Evolutionary conservation across 2,888 invertebrate genomes (phyloP).

Genomic region (Pollenia amentaria): DNA sequence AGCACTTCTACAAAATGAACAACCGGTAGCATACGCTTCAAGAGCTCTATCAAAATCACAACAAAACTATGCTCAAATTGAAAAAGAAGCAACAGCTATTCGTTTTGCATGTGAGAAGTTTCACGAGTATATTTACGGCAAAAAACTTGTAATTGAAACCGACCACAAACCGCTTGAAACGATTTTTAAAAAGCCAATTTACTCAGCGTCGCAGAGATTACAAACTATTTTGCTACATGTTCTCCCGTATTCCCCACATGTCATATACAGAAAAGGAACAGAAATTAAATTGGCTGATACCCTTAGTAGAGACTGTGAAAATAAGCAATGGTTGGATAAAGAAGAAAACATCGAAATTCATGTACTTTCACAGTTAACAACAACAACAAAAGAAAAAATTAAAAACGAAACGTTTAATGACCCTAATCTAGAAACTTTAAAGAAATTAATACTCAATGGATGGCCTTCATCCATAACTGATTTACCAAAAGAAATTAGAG

Average conservation of each 20-base stretch:
- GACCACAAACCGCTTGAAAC: constrained; percentile 76
- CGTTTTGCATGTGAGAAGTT: constrained; percentile 76
- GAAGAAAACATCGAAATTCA: constrained; percentile 66
- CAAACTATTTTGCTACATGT: constrained; percentile 77
- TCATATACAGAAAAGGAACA: constrained; percentile 76
- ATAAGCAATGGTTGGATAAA: constrained; percentile 31
- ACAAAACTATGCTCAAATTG: constrained; percentile 63
- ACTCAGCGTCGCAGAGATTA: constrained; percentile 72
- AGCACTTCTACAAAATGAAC: constrained; percentile 79
- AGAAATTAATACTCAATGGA: constrained; percentile 60
- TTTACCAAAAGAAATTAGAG: constrained; percentile 41
- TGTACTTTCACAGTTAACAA: constrained; percentile 39
- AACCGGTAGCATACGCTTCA: constrained; percentile 81
- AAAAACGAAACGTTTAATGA: constrained; percentile 41
- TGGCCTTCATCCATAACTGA: constrained; percentile 63
- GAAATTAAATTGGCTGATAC: constrained; percentile 75
- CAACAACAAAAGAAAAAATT: constrained; percentile 48
- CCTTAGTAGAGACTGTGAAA: constrained; percentile 72
- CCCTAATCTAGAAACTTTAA: constrained; percentile 46
- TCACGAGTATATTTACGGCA: constrained; percentile 69
- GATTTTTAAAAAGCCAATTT: constrained; percentile 73
- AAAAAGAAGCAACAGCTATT: constrained; percentile 70
- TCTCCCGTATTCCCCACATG: constrained; percentile 74
- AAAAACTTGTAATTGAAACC: constrained; percentile 74
- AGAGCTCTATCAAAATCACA: constrained; percentile 76